A percentile compares a stretch with the other conserved stretches of the same genome.
Evolutionary conservation across 2,113 vertebrate genomes (phyloP).

Genomic region (Colius striatus): DNA sequence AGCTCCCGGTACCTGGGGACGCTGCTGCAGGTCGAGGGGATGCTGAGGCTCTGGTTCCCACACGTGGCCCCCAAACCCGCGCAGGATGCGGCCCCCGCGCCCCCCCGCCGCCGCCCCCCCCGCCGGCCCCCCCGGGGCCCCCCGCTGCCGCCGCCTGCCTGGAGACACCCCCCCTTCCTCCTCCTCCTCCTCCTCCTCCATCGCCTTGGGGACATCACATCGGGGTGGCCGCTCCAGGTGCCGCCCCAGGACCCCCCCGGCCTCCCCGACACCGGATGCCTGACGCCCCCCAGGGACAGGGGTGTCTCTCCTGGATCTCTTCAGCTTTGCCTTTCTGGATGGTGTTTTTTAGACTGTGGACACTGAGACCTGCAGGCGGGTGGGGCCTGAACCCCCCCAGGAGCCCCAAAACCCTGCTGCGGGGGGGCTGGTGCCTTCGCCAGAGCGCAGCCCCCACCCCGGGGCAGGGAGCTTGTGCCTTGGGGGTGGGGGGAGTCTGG

Average conservation of each 20-base stretch:
- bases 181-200: too few relatives aligned
- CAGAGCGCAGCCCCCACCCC: not conserved
- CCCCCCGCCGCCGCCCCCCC: not conserved
- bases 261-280: not conserved
- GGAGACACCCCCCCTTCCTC: not conserved
- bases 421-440: not conserved
- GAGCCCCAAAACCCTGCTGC: not conserved
- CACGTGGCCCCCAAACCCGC: slow-evolving; percentile 66
- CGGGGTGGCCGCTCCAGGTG: not conserved
- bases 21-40: slow-evolving; percentile 89
- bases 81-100: not conserved
- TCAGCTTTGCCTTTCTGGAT: not conserved
- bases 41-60: slow-evolving; percentile 93
- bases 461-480: not conserved
- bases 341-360: not conserved
- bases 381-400: too few relatives aligned
- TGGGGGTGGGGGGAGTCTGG: not conserved
- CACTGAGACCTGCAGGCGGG: not conserved
- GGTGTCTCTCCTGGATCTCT: not conserved
- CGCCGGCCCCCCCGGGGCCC: not conserved
- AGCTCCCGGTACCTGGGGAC: slow-evolving; percentile 90
- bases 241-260: not conserved
- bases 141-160: not conserved
- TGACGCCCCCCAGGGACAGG: not conserved
- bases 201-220: not conserved